A percentile compares a stretch with the other conserved stretches of the same genome.
Evolutionary conservation across 2,113 vertebrate species (phyloP).

Genomic region (Sceloporus undulatus): DNA sequence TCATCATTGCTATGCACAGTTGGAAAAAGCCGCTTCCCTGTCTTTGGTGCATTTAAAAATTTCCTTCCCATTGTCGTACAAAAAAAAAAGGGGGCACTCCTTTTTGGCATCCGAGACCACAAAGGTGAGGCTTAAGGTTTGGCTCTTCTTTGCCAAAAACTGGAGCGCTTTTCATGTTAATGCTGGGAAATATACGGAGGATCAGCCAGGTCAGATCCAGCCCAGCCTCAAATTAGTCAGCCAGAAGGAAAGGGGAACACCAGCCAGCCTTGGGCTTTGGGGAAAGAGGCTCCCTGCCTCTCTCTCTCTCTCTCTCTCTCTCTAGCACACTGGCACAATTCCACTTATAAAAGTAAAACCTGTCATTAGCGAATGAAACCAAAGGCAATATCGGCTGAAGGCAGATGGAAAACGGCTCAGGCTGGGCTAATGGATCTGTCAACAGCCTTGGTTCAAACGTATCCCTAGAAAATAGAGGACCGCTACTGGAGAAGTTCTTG

Average conservation of each 20-base stretch:
- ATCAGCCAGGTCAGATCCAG: slow-evolving; percentile 69
- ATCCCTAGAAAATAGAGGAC: background rate
- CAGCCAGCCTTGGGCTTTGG: slow-evolving; percentile 26
- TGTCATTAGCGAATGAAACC: slow-evolving; percentile 55
- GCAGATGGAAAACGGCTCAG: slow-evolving; percentile 65
- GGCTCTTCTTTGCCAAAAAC: slow-evolving; percentile 53
- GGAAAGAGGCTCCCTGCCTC: slow-evolving; percentile 33
- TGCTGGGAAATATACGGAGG: slow-evolving; percentile 66
- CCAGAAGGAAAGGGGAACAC: slow-evolving; percentile 58
- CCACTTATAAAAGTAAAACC: slow-evolving; percentile 62
- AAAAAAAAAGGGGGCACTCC: slow-evolving; percentile 58
- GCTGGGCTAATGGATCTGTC: slow-evolving; percentile 67
- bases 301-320: slow-evolving; percentile 14
- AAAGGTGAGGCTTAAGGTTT: slow-evolving; percentile 70
- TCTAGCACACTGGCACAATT: slow-evolving; percentile 33
- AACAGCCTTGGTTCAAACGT: slow-evolving; percentile 42
- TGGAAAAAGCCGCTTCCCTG: slow-evolving; percentile 75
- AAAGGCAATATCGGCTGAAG: slow-evolving; percentile 65
- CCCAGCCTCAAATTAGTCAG: slow-evolving; percentile 72
- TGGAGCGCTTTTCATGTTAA: slow-evolving; percentile 56
- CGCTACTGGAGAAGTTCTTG: background rate
- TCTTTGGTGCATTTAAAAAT: slow-evolving; percentile 78
- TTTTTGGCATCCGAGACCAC: slow-evolving; percentile 70
- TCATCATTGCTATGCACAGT: slow-evolving; percentile 82
- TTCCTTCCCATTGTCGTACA: slow-evolving; percentile 71